Evolutionary conservation across 2,797 vertebrate species (phyloP), one percentile per base, ranked within the genome.

Genomic region (Naso thynnoides): DNA sequence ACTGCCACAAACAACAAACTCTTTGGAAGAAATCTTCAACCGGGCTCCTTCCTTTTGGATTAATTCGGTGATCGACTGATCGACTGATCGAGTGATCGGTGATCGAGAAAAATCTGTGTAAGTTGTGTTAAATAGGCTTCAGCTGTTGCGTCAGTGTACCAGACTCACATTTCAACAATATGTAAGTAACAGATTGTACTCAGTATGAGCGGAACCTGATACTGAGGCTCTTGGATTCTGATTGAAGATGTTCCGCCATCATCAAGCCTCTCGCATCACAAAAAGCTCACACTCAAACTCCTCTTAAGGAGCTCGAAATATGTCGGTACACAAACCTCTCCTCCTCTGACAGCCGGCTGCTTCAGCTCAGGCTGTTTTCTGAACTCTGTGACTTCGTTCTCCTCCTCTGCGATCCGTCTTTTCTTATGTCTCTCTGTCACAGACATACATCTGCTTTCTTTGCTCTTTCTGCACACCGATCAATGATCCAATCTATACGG

Each of bases 401-500:
- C 29, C 39, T 31, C 23, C 27, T 45, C 47, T n/a, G n/a, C n/a
- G n/a, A 15, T 38, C 5, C 15, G n/a, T 58, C 53, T 70, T 16
- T 59, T 18, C 19, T 1, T 23, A 8, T 38, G 1, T 39, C 1
- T 61, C 26, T 36, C 21, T 23, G 3, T 54, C 26, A 9, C 53
- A 19, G n/a, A n/a, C 18, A 19, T 4, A 56, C 14, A 0, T 4
- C 27, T 7, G 44, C 27, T 18, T 19, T 38, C 6, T 60, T 29
- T 64, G n/a, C n/a, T n/a, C n/a, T n/a, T n/a, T 6, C 23, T 23
- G 41, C 38, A 26, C 29, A 0, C 18, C 8, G 26, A 79, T 87
- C 79, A 75, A 78, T 86, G 73, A 68, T 69, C 42, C 52, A 54
- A 73, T 84, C 70, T 73, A 23, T n/a, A n/a, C n/a, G n/a, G n/a